These are phyloP conservation scores for Rhagologus leucostigma DNA, from an alignment of 2,113 vertebrate species.

Conservation along the genomic window DNA sequence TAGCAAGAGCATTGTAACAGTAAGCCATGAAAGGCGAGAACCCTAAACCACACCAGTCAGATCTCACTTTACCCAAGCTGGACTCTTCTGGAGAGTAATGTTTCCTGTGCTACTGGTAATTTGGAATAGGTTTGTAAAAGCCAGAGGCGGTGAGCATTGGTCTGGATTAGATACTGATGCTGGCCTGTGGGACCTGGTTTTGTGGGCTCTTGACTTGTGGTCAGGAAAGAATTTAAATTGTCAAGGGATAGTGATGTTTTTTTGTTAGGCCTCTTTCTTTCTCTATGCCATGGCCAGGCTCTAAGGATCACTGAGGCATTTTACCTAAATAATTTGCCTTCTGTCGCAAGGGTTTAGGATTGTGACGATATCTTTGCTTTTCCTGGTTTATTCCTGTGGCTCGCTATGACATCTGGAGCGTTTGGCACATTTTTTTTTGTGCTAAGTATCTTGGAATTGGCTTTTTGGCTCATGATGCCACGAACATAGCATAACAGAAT, in stretches of 20 bases:
- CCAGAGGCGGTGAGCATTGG: neutral
- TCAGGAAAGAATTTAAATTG: neutral
- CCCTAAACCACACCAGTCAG: neutral
- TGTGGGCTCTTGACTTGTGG: neutral
- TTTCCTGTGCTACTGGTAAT: neutral
- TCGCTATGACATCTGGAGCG: neutral
- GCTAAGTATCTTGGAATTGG: neutral
- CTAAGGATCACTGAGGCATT: neutral
- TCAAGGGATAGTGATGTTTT: neutral
- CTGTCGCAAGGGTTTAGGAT: neutral
- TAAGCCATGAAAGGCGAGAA: neutral
- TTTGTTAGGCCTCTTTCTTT: neutral
- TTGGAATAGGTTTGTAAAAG: neutral
- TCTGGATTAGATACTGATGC: neutral
- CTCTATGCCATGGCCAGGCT: neutral
- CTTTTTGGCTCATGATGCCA: neutral
- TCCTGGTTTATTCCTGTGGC: neutral
- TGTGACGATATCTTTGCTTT: neutral
- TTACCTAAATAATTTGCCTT: neutral
- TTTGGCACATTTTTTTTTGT: neutral
- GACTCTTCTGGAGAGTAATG: neutral
- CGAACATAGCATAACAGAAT: neutral
- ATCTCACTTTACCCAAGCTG: neutral
- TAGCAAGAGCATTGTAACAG: neutral
- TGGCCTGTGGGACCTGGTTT: neutral